phyloP scores from a whole-genome alignment of 2,888 invertebrate genomes.

The Cenopis cana region DNA sequence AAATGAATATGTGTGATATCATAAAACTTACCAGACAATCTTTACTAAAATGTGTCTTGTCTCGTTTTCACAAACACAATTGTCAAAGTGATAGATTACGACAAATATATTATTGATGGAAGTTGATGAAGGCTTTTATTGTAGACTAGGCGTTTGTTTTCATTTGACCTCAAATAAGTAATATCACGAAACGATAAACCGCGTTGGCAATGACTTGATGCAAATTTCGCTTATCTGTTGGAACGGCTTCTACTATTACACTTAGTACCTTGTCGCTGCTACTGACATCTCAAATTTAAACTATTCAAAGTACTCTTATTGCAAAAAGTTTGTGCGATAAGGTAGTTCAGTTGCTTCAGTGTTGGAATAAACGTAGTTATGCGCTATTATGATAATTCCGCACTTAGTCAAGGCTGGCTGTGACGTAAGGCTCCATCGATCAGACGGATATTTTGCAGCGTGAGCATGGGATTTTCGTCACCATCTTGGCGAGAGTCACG shows the following conservation, averaged over 20 bases:
- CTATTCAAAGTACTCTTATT: background rate
- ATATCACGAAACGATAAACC: constrained; percentile 18
- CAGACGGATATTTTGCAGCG: constrained; percentile 43
- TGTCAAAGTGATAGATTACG: too few relatives aligned
- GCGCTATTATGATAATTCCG: constrained; percentile 49
- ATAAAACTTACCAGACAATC: too few relatives aligned
- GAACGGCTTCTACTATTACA: constrained; percentile 24
- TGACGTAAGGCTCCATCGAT: constrained; percentile 46
- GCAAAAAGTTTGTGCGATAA: background rate
- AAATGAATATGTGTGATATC: too few relatives aligned
- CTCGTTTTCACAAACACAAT: too few relatives aligned
- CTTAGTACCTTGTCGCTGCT: constrained; percentile 14
- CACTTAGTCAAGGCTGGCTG: constrained; percentile 47
- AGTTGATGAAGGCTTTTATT: too few relatives aligned
- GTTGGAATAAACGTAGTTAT: constrained; percentile 40
- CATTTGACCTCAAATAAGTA: constrained; percentile 1
- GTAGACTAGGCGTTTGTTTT: background rate
- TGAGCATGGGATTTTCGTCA: background rate
- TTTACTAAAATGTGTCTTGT: too few relatives aligned
- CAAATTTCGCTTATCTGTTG: constrained; percentile 37
- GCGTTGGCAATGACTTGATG: constrained; percentile 17
- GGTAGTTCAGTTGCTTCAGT: background rate
- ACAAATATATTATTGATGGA: too few relatives aligned
- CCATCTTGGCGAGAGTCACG: too few relatives aligned
- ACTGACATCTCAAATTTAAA: background rate